A percentile compares a stretch with the other conserved stretches of the same genome.
Conservation (phyloP, 2,888 invertebrate species). For the Sphaerophoria rueppellii region DNA sequence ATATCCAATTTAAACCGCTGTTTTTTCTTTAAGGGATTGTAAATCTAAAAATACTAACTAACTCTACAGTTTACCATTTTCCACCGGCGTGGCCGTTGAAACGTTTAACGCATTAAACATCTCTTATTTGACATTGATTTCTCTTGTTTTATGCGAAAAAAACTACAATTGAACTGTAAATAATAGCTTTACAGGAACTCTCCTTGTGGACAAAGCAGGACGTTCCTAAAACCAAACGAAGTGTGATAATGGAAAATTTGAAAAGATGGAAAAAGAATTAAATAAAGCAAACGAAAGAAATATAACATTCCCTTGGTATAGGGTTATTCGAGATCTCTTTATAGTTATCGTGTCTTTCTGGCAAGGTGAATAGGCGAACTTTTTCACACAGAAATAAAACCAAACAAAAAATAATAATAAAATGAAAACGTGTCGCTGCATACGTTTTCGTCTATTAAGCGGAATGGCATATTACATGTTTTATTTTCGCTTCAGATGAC, state of each 20-base stretch:
- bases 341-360: background rate
- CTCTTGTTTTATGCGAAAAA: too few species aligned
- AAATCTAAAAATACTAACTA: too few species aligned
- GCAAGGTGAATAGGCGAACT: background rate
- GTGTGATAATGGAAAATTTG: constrained; percentile 66
- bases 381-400: background rate
- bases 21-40: too few species aligned
- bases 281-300: constrained; percentile 1
- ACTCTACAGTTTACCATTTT: too few species aligned
- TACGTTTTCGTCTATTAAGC: background rate
- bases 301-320: constrained; percentile 1
- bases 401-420: background rate
- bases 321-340: background rate
- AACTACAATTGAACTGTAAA: too few species aligned
- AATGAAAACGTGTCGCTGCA: background rate
- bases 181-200: too few species aligned
- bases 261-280: constrained; percentile 26
- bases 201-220: constrained; percentile 37
- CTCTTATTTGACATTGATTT: too few species aligned
- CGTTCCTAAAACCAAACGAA: constrained; percentile 59
- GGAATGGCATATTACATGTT: background rate
- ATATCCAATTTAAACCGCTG: too few species aligned
- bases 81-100: too few species aligned
- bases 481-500: background rate
- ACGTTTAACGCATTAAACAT: too few species aligned